A percentile compares a stretch with the other conserved stretches of the same genome.
phyloP scores from a whole-genome alignment of 1,140 invertebrate genomes.

The Neodiprion fabricii region DNA sequence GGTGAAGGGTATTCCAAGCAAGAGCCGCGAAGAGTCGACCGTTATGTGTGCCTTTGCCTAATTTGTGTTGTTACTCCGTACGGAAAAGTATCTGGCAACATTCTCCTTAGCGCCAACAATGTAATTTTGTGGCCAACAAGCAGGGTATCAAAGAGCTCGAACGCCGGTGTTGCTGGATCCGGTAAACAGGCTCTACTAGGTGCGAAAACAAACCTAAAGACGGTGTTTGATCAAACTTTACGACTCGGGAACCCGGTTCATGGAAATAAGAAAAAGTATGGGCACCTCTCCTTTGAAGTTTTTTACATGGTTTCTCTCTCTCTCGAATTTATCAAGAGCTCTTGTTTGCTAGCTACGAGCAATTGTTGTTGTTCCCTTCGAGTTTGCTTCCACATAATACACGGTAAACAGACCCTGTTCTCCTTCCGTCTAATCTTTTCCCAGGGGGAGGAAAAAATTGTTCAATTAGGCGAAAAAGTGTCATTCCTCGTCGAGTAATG shows the following conservation, averaged over 20 bases:
- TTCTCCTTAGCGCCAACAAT: too few relatives aligned
- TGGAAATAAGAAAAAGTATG: background rate
- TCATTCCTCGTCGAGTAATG: background rate
- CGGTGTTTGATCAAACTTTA: constrained; percentile 5
- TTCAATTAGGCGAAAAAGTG: background rate
- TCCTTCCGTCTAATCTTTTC: too few relatives aligned
- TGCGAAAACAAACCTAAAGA: constrained; percentile 2
- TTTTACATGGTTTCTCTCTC: background rate
- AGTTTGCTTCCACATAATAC: too few relatives aligned
- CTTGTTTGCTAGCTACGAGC: background rate
- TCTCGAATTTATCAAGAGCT: constrained; percentile 3
- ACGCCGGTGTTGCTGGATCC: background rate
- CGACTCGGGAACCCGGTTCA: background rate
- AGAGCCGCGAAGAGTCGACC: too few relatives aligned
- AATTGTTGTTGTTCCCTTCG: background rate
- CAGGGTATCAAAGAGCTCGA: background rate
- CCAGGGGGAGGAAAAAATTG: too few relatives aligned
- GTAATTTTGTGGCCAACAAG: background rate
- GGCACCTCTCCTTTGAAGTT: background rate
- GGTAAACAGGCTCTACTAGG: background rate
- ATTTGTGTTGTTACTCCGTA: too few relatives aligned
- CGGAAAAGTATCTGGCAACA: too few relatives aligned
- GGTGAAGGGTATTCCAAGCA: too few relatives aligned
- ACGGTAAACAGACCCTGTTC: too few relatives aligned
- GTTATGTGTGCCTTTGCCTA: too few relatives aligned